These are phyloP conservation scores for Leptopilina drosophilae DNA, from an alignment of 2,888 invertebrate species.

Conservation along the genomic window DNA sequence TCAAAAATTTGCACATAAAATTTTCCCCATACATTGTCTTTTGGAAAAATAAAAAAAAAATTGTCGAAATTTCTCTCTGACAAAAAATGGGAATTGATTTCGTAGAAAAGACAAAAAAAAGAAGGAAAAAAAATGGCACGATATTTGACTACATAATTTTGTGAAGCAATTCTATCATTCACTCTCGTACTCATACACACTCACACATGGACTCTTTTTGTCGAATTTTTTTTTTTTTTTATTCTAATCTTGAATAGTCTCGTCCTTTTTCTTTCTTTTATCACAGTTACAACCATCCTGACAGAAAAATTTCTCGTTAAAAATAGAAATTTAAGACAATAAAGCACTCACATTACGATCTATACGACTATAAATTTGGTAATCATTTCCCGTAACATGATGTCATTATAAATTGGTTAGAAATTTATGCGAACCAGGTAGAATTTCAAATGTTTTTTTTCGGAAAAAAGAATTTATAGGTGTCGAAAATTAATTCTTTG, in stretches of 20 bases:
- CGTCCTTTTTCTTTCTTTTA: conserved; percentile 20
- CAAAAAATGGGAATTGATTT: conserved; percentile 24
- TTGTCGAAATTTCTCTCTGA: background rate
- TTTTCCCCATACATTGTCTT: conserved; percentile 1
- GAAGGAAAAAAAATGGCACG: conserved; percentile 24
- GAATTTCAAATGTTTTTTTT: background rate
- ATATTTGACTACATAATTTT: conserved; percentile 41
- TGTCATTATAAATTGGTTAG: conserved; percentile 11
- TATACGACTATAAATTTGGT: conserved; percentile 28
- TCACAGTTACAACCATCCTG: conserved; percentile 31
- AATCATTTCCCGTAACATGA: conserved; percentile 17
- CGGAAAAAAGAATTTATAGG: conserved; percentile 16
- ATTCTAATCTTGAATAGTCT: conserved; percentile 22
- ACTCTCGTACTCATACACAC: background rate
- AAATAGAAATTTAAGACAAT: conserved; percentile 35
- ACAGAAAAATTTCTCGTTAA: conserved; percentile 7
- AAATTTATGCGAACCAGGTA: background rate
- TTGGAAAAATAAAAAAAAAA: background rate
- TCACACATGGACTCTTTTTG: background rate
- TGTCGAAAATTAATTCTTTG: conserved; percentile 34
- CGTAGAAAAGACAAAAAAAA: background rate
- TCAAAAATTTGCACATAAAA: background rate
- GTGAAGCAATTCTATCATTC: conserved; percentile 22
- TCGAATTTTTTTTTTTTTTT: background rate
- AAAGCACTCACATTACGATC: conserved; percentile 15